phyloP scores from a whole-genome alignment of 2,113 vertebrate species.

The Trogon surrucura region DNA sequence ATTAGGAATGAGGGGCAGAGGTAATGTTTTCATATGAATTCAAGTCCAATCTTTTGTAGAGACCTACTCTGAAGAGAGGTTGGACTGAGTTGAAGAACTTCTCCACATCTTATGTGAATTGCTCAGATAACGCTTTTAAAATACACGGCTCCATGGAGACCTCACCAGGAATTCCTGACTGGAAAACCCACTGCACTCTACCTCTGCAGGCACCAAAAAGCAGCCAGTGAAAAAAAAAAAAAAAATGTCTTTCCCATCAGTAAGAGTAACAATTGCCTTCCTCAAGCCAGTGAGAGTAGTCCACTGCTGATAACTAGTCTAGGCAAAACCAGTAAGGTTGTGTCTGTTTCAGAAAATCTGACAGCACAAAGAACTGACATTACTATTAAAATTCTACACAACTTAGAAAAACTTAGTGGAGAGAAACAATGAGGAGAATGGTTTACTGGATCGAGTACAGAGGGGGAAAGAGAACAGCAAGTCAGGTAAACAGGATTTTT shows the following conservation, averaged over 20 bases:
- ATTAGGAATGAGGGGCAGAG: background rate
- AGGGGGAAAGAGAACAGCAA: background rate
- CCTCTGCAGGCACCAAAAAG: background rate
- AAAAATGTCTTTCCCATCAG: background rate
- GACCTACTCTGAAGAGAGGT: background rate
- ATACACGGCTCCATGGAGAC: background rate
- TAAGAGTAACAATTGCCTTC: background rate
- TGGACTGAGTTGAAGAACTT: background rate
- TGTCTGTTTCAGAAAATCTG: slow-evolving; percentile 22
- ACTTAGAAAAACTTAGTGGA: background rate
- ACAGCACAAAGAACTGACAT: slow-evolving; percentile 29
- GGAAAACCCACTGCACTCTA: background rate
- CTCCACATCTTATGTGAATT: background rate
- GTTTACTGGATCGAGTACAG: background rate
- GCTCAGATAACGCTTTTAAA: background rate
- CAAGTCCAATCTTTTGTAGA: background rate
- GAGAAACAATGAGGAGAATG: background rate
- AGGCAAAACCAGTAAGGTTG: slow-evolving; percentile 6
- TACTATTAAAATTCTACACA: background rate
- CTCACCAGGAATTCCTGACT: background rate
- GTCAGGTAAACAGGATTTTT: background rate
- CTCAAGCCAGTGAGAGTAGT: background rate
- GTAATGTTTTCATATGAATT: fast-evolving
- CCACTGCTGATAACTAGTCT: background rate
- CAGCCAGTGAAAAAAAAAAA: background rate